Percentiles rank a stretch among this genome's conserved stretches.
Conservation (phyloP, 1,140 invertebrate species). For the Leptinotarsa defecta region DNA sequence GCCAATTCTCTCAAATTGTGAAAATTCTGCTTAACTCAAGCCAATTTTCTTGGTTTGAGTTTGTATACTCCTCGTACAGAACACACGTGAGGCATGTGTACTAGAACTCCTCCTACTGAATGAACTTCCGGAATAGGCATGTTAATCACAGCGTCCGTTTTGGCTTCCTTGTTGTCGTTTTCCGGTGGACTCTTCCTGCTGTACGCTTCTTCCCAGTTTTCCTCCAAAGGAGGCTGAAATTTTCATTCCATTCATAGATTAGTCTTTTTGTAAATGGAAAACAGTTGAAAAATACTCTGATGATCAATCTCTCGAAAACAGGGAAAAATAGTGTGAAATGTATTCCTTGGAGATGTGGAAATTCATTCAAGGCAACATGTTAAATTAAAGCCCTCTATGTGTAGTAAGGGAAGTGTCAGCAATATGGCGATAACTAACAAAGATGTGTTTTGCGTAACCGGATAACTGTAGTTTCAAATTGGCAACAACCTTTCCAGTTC, state of each 20-base stretch:
- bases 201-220: slow-evolving; percentile 63
- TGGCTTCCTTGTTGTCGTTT: slow-evolving; percentile 68
- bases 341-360: no score
- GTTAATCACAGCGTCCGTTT: slow-evolving; percentile 66
- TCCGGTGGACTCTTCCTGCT: slow-evolving; percentile 69
- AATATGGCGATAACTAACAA: no score
- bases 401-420: no score
- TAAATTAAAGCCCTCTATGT: no score
- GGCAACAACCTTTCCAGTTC: no score
- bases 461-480: no score
- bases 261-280: no score
- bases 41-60: slow-evolving; percentile 44
- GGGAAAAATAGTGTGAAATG: no score
- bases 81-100: slow-evolving; percentile 89
- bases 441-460: no score
- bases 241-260: background rate
- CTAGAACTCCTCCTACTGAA: slow-evolving; percentile 80
- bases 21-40: slow-evolving; percentile 24
- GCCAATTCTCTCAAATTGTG: background rate
- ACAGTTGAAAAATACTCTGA: no score
- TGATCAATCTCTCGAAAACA: no score
- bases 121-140: slow-evolving; percentile 71
- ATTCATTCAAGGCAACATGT: no score
- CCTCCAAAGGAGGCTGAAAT: slow-evolving; percentile 64
- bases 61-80: slow-evolving; percentile 58